Percentiles rank a stretch among this genome's conserved stretches.
phyloP scores from a whole-genome alignment of 2,888 invertebrate genomes.

The Phytoseiulus persimilis region DNA sequence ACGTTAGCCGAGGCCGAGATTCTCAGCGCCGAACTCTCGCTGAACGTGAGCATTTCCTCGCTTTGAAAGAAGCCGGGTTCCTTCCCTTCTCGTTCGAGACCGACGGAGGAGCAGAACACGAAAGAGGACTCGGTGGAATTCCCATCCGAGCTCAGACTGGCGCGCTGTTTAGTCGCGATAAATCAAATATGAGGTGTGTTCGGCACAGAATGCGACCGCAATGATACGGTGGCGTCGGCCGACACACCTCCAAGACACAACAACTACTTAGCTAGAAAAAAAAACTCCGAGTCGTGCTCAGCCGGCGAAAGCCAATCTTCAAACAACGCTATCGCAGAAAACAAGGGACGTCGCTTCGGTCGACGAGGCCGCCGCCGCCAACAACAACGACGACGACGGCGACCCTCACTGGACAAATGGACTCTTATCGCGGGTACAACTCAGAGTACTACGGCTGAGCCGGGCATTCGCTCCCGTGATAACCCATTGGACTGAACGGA shows the following conservation, averaged over 20 bases:
- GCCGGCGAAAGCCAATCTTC: background rate
- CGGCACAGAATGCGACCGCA: background rate
- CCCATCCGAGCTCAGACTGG: background rate
- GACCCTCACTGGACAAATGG: background rate
- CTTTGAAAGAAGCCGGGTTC: background rate
- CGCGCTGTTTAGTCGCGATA: background rate
- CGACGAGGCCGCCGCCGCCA: background rate
- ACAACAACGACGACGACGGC: background rate
- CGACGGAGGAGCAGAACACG: background rate
- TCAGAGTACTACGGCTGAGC: background rate
- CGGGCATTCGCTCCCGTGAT: background rate
- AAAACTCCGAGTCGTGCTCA: background rate
- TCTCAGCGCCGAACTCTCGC: too few relatives aligned
- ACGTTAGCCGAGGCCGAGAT: too few relatives aligned
- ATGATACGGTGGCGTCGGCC: background rate
- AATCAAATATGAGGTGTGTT: background rate
- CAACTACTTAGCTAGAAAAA: background rate
- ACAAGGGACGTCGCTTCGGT: background rate
- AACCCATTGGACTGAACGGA: background rate
- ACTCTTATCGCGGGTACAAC: background rate
- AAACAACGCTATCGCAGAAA: background rate
- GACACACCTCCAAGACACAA: background rate
- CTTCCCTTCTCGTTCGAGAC: background rate
- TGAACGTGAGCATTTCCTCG: too few relatives aligned
- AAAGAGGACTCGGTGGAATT: background rate